Percentiles rank a stretch among this genome's conserved stretches.
Evolutionary conservation across 2,113 vertebrate genomes (phyloP).

Genomic region (Oncorhynchus mykiss): DNA sequence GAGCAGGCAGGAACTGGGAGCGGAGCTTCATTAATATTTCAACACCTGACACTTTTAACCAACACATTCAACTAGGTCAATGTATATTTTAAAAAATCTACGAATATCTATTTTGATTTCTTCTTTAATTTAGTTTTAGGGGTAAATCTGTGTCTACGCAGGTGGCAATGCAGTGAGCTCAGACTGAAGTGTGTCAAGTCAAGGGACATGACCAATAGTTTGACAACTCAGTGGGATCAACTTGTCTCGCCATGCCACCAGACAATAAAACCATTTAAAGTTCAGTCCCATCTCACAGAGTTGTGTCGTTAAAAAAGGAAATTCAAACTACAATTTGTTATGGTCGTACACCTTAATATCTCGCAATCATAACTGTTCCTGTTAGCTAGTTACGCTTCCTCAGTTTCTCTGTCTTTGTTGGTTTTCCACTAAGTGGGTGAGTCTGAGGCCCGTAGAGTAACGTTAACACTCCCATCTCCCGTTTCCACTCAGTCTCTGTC

Average conservation of each 20-base stretch:
- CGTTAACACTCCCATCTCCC: not conserved
- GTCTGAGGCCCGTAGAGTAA: not conserved
- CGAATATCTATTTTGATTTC: slow-evolving; percentile 72
- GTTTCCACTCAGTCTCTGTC: slow-evolving; percentile 2
- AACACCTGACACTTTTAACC: slow-evolving; percentile 79
- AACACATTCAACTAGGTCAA: slow-evolving; percentile 81
- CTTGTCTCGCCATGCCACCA: no score
- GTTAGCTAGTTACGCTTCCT: not conserved
- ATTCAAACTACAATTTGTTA: no score
- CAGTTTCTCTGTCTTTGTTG: slow-evolving; percentile 2
- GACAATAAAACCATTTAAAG: no score
- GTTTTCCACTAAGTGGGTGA: not conserved
- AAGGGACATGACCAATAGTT: slow-evolving; percentile 24
- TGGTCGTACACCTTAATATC: no score
- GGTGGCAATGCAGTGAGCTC: slow-evolving; percentile 60
- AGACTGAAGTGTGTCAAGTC: slow-evolving; percentile 48
- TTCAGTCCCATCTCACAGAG: no score
- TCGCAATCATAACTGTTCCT: no score
- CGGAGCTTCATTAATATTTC: slow-evolving; percentile 80
- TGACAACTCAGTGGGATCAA: not conserved
- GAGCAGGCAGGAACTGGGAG: slow-evolving; percentile 77
- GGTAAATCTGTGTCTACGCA: slow-evolving; percentile 58
- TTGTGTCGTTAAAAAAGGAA: no score
- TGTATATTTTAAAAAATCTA: slow-evolving; percentile 77
- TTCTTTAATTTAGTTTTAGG: slow-evolving; percentile 65